phyloP scores from a whole-genome alignment of 1,140 invertebrate genomes.

The Meloidogyne hapla region DNA sequence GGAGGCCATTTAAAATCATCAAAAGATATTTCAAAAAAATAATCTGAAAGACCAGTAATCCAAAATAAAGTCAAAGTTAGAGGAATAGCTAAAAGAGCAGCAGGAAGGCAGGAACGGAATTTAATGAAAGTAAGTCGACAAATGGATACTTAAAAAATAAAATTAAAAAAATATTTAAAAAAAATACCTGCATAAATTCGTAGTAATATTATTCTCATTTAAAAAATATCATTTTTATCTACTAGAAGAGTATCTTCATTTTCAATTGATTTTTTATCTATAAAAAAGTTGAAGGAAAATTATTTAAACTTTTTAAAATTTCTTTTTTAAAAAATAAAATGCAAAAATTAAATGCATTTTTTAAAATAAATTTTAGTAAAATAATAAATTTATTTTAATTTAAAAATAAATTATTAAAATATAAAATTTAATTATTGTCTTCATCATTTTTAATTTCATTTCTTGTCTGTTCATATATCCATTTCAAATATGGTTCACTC shows the following conservation, averaged over 20 bases:
- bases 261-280: too few relatives aligned
- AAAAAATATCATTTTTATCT: too few relatives aligned
- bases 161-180: background rate
- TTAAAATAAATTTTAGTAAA: background rate
- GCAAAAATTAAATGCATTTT: background rate
- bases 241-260: too few relatives aligned
- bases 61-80: background rate
- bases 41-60: slow-evolving; percentile 16
- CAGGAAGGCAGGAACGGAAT: background rate
- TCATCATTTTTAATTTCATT: background rate
- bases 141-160: background rate
- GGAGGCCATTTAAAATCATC: slow-evolving; percentile 34
- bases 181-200: background rate
- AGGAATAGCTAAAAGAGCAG: slow-evolving; percentile 10
- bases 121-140: background rate
- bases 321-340: background rate
- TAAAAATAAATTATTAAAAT: background rate
- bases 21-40: slow-evolving; percentile 24
- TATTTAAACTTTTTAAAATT: background rate
- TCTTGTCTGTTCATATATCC: slow-evolving; percentile 25
- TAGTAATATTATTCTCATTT: background rate
- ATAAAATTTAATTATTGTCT: background rate
- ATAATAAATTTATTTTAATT: background rate
- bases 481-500: slow-evolving; percentile 17
- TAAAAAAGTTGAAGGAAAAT: too few relatives aligned